phyloP scores from a whole-genome alignment of 1,140 invertebrate species.

The Neodiprion virginianus region DNA sequence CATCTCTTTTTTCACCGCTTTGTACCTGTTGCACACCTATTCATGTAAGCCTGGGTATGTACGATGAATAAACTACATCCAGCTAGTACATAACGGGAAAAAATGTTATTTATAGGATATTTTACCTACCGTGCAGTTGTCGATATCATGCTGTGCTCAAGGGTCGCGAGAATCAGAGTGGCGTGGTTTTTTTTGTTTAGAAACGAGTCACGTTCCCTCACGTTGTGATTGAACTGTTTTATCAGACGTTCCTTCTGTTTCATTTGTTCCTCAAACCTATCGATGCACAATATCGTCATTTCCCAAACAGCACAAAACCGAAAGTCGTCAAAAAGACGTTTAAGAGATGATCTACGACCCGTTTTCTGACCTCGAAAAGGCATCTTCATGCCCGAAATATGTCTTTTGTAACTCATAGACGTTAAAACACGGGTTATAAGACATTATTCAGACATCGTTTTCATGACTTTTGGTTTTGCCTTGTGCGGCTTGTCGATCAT shows the following conservation, averaged over 20 bases:
- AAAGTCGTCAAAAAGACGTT: slow-evolving; percentile 25
- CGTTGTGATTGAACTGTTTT: slow-evolving; percentile 59
- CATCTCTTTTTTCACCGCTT: slow-evolving; percentile 59
- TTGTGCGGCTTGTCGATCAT: no score
- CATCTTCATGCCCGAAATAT: slow-evolving; percentile 9
- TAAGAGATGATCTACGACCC: slow-evolving; percentile 14
- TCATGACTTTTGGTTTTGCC: no score
- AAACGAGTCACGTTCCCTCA: slow-evolving; percentile 60
- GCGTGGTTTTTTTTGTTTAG: slow-evolving; percentile 65
- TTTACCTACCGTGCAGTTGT: slow-evolving; percentile 57
- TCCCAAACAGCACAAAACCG: background rate
- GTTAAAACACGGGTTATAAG: no score
- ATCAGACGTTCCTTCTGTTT: slow-evolving; percentile 62
- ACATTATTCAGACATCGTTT: no score
- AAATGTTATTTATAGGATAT: background rate
- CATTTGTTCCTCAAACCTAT: slow-evolving; percentile 66
- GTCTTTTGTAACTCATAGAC: no score
- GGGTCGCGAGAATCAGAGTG: slow-evolving; percentile 59
- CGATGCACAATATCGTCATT: slow-evolving; percentile 5
- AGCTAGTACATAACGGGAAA: background rate
- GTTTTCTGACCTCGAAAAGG: slow-evolving; percentile 14
- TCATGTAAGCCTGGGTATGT: background rate
- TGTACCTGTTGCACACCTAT: slow-evolving; percentile 51
- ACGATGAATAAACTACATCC: background rate
- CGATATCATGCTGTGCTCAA: slow-evolving; percentile 66